Evolutionary conservation across 2,888 invertebrate species (phyloP).

Genomic region (Sminthurinus aureus): DNA sequence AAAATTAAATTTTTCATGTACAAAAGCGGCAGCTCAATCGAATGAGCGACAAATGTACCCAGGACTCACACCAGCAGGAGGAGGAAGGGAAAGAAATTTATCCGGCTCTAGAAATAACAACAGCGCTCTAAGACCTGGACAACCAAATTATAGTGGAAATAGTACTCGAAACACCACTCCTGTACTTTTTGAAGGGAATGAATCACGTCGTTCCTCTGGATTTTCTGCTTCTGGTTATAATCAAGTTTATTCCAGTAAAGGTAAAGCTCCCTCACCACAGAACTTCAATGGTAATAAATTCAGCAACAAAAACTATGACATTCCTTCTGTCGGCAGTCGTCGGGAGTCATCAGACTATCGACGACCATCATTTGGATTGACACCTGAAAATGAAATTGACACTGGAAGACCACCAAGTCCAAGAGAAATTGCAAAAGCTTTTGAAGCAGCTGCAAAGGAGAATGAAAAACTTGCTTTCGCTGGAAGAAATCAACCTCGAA

Average conservation of each 20-base stretch:
- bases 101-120: no score
- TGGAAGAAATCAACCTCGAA: conserved; percentile 36
- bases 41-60: no score
- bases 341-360: background rate
- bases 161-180: conserved; percentile 36
- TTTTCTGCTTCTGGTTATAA: conserved; percentile 18
- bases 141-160: background rate
- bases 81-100: no score
- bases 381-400: conserved; percentile 16
- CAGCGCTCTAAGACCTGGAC: no score
- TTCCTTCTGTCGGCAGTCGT: background rate
- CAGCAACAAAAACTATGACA: background rate
- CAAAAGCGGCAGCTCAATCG: no score
- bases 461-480: conserved; percentile 23
- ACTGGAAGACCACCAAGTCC: conserved; percentile 47
- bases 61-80: no score
- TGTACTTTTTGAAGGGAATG: conserved; percentile 30
- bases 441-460: conserved; percentile 47
- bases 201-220: background rate
- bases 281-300: no score
- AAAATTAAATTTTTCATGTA: no score
- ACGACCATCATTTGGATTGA: background rate
- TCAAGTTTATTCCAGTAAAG: conserved; percentile 32
- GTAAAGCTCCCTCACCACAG: background rate
- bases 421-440: conserved; percentile 51